Conservation (phyloP, 2,113 vertebrate species). For the Tachysurus fulvidraco region DNA sequence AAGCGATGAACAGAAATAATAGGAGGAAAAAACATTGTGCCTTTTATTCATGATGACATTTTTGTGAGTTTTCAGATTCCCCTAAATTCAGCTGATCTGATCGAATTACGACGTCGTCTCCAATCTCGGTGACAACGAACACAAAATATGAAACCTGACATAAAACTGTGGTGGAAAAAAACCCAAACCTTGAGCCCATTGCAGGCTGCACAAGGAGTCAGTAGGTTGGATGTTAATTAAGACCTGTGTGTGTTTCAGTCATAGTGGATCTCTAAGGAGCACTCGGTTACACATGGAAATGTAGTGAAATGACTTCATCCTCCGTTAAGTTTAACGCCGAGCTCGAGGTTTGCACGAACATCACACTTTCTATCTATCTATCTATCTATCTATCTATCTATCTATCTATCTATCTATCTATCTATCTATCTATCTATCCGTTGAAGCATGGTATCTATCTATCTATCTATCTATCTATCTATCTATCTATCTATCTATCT, state of each 20-base stretch:
- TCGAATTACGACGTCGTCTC: not conserved
- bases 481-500: no score
- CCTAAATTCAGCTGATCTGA: not conserved
- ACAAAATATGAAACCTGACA: not conserved
- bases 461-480: no score
- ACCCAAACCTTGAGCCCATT: not conserved
- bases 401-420: no score
- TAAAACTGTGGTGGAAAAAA: not conserved
- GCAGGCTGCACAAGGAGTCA: not conserved
- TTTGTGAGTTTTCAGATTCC: not conserved
- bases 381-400: no score
- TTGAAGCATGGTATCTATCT: no score
- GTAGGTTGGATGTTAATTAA: slow-evolving; percentile 37
- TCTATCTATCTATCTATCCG: no score
- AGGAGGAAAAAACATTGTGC: not conserved
- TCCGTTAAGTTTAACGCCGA: not conserved
- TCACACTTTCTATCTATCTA: not conserved
- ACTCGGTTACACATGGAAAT: not conserved
- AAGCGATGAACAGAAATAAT: not conserved
- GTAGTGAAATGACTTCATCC: slow-evolving; percentile 22
- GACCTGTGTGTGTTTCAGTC: not conserved
- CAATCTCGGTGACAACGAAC: not conserved
- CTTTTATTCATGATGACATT: not conserved
- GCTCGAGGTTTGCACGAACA: not conserved
- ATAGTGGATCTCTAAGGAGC: not conserved